These are phyloP conservation scores for Heliothis peltigera DNA, from an alignment of 2,888 invertebrate species.

Conservation along the genomic window DNA sequence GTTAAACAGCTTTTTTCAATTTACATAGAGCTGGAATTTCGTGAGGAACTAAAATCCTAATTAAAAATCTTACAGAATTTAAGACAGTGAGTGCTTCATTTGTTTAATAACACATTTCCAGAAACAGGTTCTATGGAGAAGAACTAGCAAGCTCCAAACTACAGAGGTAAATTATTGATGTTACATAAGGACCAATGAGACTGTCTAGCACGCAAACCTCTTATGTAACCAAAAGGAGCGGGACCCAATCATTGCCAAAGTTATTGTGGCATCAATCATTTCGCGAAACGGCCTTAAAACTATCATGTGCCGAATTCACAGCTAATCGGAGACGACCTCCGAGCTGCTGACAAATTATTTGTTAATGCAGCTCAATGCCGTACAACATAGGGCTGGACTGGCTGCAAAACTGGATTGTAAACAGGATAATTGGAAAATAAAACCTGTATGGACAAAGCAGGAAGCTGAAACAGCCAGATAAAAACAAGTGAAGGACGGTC, in stretches of 20 bases:
- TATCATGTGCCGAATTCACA: conserved; percentile 80
- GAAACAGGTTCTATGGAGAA: not conserved
- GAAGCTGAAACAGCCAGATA: not conserved
- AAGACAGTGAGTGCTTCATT: too few relatives aligned
- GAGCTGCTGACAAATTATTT: conserved; percentile 71
- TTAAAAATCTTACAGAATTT: too few relatives aligned
- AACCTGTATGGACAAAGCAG: not conserved
- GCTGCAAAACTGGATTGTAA: not conserved
- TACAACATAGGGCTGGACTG: conserved; percentile 50
- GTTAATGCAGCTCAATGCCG: conserved; percentile 82
- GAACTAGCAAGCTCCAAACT: not conserved
- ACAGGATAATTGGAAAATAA: conserved; percentile 1
- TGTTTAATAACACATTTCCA: not conserved
- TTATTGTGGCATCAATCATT: conserved; percentile 78
- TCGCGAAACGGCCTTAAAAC: conserved; percentile 78
- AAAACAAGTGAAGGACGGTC: not conserved
- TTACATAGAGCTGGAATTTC: too few relatives aligned
- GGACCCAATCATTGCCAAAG: conserved; percentile 77
- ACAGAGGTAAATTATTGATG: not conserved
- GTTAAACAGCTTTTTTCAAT: too few relatives aligned
- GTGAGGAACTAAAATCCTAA: too few relatives aligned
- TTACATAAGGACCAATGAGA: conserved; percentile 4
- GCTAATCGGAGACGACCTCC: conserved; percentile 75
- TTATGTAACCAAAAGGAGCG: conserved; percentile 58
- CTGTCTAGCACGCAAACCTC: conserved; percentile 46